Percentiles rank a stretch among this genome's conserved stretches.
These are phyloP conservation scores for Harmothoe impar DNA, from an alignment of 2,888 invertebrate genomes.

Conservation along the genomic window DNA sequence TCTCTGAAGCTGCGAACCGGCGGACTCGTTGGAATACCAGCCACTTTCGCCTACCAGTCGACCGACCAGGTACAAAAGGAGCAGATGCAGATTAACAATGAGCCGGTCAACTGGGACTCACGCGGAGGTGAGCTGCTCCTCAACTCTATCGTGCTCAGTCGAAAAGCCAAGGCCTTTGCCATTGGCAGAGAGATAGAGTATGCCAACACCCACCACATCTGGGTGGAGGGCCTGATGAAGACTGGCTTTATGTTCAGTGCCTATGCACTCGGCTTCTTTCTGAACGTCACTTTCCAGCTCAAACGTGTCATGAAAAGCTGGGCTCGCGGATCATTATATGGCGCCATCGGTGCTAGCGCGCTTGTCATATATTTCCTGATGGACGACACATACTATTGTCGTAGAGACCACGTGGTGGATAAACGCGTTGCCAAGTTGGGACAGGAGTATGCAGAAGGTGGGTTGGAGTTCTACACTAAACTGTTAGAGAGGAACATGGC, in stretches of 20 bases:
- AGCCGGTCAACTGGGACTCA: slow-evolving; percentile 87
- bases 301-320: slow-evolving; percentile 84
- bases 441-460: slow-evolving; percentile 88
- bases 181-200: slow-evolving; percentile 90
- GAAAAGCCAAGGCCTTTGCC: slow-evolving; percentile 91
- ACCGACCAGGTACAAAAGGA: slow-evolving; percentile 86
- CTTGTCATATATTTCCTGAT: slow-evolving; percentile 87
- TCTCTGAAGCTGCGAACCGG: slow-evolving; percentile 85
- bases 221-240: slow-evolving; percentile 86
- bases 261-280: slow-evolving; percentile 84
- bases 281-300: slow-evolving; percentile 86
- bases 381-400: slow-evolving; percentile 87
- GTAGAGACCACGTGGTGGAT: slow-evolving; percentile 88
- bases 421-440: slow-evolving; percentile 86
- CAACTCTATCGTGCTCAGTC: slow-evolving; percentile 89
- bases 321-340: slow-evolving; percentile 85
- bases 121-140: slow-evolving; percentile 87
- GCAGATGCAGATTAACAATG: slow-evolving; percentile 85
- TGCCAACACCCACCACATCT: slow-evolving; percentile 86
- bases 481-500: slow-evolving; percentile 89
- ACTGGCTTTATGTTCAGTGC: slow-evolving; percentile 75
- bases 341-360: slow-evolving; percentile 86
- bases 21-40: slow-evolving; percentile 89
- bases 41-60: slow-evolving; percentile 87
- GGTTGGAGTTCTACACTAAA: slow-evolving; percentile 90